phyloP scores from a whole-genome alignment of 1,140 invertebrate species.

The Zaprionus camerounensis region DNA sequence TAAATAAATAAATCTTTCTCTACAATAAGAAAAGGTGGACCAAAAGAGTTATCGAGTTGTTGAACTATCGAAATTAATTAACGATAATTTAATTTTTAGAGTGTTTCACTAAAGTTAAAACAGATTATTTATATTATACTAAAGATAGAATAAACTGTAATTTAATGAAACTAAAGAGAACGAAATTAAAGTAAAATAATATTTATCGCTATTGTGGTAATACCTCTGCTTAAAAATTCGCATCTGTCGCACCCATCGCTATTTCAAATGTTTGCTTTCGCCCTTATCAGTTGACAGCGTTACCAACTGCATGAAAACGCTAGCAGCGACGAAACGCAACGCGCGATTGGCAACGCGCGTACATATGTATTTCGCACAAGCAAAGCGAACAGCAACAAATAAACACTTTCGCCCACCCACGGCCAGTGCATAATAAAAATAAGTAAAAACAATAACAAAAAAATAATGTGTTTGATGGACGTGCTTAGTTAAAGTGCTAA shows the following conservation, averaged over 20 bases:
- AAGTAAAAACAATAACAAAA: neutral
- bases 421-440: slow-evolving; percentile 25
- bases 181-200: neutral
- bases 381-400: slow-evolving; percentile 40
- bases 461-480: slow-evolving; percentile 26
- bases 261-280: slow-evolving; percentile 19
- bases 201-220: neutral
- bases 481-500: slow-evolving; percentile 14
- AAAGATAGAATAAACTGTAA: too few relatives aligned
- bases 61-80: neutral
- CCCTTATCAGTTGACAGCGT: slow-evolving; percentile 43
- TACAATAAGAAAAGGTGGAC: neutral
- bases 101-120: neutral
- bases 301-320: slow-evolving; percentile 32
- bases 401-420: slow-evolving; percentile 33
- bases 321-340: slow-evolving; percentile 5
- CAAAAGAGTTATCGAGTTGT: neutral
- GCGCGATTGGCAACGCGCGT: slow-evolving; percentile 35
- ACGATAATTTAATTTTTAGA: neutral
- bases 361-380: slow-evolving; percentile 47
- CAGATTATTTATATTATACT: too few relatives aligned
- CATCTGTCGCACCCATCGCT: slow-evolving; percentile 15
- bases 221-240: neutral
- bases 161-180: too few relatives aligned
- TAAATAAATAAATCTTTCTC: slow-evolving; percentile 3